Evolutionary conservation across 1,140 invertebrate genomes (phyloP).

Genomic region (Acromyrmex charruanus): DNA sequence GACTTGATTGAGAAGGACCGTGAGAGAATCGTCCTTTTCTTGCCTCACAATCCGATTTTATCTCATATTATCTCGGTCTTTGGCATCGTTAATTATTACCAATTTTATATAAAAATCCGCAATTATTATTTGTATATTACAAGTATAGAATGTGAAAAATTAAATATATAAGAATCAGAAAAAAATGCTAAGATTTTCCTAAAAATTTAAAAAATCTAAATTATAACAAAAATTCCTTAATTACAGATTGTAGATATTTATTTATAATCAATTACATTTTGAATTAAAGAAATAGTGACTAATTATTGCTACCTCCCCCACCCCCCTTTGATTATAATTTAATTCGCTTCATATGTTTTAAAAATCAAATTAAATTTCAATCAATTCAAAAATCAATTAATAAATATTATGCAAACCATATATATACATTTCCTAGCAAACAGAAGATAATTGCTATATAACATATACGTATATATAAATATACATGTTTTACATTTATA

Average conservation of each 20-base stretch:
- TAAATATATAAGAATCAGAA: not conserved
- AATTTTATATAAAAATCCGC: not conserved
- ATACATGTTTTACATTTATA: too few relatives aligned
- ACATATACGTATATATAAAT: too few relatives aligned
- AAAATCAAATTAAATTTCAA: not conserved
- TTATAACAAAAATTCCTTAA: not conserved
- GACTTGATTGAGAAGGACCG: not conserved
- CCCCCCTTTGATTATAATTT: not conserved
- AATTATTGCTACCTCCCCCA: not conserved
- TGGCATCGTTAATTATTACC: not conserved
- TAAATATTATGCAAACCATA: conserved; percentile 1
- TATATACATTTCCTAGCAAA: not conserved
- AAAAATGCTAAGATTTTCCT: not conserved
- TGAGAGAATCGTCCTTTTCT: not conserved
- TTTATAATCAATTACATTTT: not conserved
- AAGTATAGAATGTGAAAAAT: not conserved
- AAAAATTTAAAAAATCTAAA: not conserved
- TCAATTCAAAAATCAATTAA: not conserved
- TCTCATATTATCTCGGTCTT: not conserved
- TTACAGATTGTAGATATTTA: not conserved
- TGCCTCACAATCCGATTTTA: not conserved
- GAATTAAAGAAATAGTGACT: not conserved
- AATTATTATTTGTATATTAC: not conserved
- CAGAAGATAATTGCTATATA: too few relatives aligned
- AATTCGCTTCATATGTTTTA: not conserved